Base-by-base conservation (phyloP, 2,888 invertebrate species). In the Caenorhabditis sulstoni region DNA sequence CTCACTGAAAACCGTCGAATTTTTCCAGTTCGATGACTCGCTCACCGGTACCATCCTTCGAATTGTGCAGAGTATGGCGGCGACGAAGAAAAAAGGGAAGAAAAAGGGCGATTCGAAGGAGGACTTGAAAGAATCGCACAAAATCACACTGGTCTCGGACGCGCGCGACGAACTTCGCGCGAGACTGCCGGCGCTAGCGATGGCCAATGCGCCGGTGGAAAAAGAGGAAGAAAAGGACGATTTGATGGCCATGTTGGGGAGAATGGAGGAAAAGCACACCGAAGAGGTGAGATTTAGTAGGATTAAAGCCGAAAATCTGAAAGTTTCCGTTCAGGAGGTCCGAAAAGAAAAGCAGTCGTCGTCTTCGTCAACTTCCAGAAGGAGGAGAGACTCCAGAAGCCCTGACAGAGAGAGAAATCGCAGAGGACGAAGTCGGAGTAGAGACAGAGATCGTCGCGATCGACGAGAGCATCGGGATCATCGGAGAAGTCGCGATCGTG, bases 11-110 rank as follows among this genome's bases (percentile, higher is more conserved):
- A 45, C 45, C 16, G n/a, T n/a, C n/a, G 16, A 45, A 45, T 45
- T 45, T 20, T 66, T 80, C 57, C 75, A 88, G 86, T 89, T 90
- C 14, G 89, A 93, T 92, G 98, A 99, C 90, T 97, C 98, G 0
- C 94, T 99, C 87, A 94, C 95, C 85, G 94, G 95, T 1, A 99
- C 97, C 91, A 92, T 99, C 41, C 93, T 97, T 35, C 93, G 98
- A 68, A 95, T 99, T 64, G 97, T 99, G 81, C 95, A 96, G 87
- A 95, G 96, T 88, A 97, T 98, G 97, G 78, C 86, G 18, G 29
- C 58, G 61, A 59, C 73, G 16, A 80, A 78, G 76, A 86, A 81
- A 47, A 82, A 71, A 89, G 85, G 71, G 62, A 81, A 67, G 89
- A 81, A 67, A 89, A 90, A 91, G 22, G 81, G 90, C 49, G 91